phyloP scores from a whole-genome alignment of 2,113 vertebrate genomes.

The Canis aureus region DNA sequence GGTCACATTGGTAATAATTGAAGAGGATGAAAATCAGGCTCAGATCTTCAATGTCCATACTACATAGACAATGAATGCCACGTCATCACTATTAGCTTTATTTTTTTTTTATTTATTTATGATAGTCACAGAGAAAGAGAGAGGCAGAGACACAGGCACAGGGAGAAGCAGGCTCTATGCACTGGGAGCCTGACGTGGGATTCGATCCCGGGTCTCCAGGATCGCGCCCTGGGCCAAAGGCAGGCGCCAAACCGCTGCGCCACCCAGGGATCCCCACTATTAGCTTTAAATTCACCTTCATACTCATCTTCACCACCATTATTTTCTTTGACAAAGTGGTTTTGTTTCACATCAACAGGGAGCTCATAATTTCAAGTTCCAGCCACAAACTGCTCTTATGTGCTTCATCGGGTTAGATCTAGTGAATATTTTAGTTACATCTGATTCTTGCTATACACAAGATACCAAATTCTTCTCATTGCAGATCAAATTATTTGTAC shows the following conservation, averaged over 20 bases:
- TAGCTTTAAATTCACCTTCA: neutral
- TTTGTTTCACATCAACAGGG: neutral
- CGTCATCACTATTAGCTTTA: neutral
- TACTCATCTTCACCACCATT: neutral
- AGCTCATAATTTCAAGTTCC: neutral
- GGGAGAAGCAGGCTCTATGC: too few relatives aligned
- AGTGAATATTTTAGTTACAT: neutral
- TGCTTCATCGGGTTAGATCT: neutral
- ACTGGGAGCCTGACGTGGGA: too few relatives aligned
- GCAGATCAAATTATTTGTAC: neutral
- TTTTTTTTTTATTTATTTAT: too few relatives aligned
- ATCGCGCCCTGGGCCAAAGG: too few relatives aligned
- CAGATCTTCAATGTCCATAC: neutral
- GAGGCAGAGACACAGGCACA: too few relatives aligned
- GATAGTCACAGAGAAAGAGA: too few relatives aligned
- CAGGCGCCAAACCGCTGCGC: too few relatives aligned
- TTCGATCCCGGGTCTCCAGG: too few relatives aligned
- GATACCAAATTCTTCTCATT: neutral
- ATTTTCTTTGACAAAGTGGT: neutral
- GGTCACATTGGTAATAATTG: neutral
- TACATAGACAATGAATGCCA: neutral
- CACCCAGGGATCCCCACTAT: too few relatives aligned
- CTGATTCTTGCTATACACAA: neutral
- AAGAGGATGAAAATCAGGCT: neutral
- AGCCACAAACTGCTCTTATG: neutral